phyloP scores from a whole-genome alignment of 2,113 vertebrate species.

The Syrmaticus mikado region DNA sequence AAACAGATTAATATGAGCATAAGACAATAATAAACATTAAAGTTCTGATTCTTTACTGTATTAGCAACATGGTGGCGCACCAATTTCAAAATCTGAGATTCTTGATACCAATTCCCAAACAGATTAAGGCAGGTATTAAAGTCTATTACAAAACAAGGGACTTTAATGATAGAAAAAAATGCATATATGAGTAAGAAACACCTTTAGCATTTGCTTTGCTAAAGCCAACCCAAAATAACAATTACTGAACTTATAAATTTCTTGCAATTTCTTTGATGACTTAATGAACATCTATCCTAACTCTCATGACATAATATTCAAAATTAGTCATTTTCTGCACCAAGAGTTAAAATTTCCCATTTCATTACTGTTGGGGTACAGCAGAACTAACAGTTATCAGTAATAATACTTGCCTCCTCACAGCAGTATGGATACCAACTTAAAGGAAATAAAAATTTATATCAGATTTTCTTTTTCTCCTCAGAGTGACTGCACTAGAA shows the following conservation, averaged over 20 bases:
- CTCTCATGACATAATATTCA: constrained; percentile 62
- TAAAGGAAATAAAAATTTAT: constrained; percentile 55
- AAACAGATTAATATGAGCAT: constrained; percentile 72
- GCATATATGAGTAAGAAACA: constrained; percentile 38
- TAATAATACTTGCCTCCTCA: constrained; percentile 19
- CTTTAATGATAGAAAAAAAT: constrained; percentile 64
- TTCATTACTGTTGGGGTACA: constrained; percentile 52
- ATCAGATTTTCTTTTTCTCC: constrained; percentile 40
- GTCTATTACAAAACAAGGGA: constrained; percentile 63
- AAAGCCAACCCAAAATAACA: constrained; percentile 51
- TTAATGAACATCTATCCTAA: constrained; percentile 36
- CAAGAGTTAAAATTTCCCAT: constrained; percentile 47
- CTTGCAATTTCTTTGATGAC: constrained; percentile 27
- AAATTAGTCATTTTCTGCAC: constrained; percentile 34
- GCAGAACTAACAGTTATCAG: constrained; percentile 51
- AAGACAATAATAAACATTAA: constrained; percentile 68
- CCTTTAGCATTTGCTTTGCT: constrained; percentile 33
- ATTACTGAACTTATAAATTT: constrained; percentile 41
- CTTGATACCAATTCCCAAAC: constrained; percentile 49
- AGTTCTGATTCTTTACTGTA: constrained; percentile 37
- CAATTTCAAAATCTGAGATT: constrained; percentile 47
- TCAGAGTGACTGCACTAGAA: constrained; percentile 30
- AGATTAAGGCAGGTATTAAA: constrained; percentile 73
- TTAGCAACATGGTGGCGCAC: constrained; percentile 41
- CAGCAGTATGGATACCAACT: not conserved